Evolutionary conservation across 2,797 vertebrate species (phyloP).

Genomic region (Antennarius maculatus): DNA sequence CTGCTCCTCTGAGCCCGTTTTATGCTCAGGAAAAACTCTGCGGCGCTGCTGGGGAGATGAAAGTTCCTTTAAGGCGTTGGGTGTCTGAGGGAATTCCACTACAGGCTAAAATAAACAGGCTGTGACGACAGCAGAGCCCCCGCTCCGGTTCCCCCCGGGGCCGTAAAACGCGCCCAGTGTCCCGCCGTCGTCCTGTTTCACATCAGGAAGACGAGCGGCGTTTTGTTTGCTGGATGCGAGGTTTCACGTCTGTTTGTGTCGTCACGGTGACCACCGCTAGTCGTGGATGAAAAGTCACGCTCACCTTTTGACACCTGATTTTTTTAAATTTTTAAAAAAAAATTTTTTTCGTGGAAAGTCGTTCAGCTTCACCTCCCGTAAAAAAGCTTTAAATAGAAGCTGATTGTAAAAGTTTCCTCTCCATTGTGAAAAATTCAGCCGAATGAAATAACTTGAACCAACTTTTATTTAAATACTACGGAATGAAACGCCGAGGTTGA

Average conservation of each 20-base stretch:
- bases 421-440: too few relatives aligned
- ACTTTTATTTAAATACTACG: not conserved
- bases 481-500: not conserved
- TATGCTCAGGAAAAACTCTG: constrained; percentile 62
- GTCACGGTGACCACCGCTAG: too few relatives aligned
- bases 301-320: not conserved
- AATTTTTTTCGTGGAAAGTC: too few relatives aligned
- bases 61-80: constrained; percentile 69
- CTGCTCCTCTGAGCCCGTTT: constrained; percentile 55
- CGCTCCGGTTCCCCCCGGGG: constrained; percentile 22
- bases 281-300: too few relatives aligned
- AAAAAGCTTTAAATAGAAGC: too few relatives aligned
- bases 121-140: constrained; percentile 66
- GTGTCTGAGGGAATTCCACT: constrained; percentile 74
- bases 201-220: too few relatives aligned
- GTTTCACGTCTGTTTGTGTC: too few relatives aligned
- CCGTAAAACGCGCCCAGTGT: constrained; percentile 51
- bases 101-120: constrained; percentile 71
- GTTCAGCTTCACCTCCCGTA: too few relatives aligned
- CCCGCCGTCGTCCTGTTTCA: constrained; percentile 38
- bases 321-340: not conserved
- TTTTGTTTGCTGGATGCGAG: constrained; percentile 3
- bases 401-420: too few relatives aligned
- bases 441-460: too few relatives aligned
- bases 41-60: constrained; percentile 63